A percentile compares a stretch with the other conserved stretches of the same genome.
Evolutionary conservation across 2,113 vertebrate species (phyloP).

Genomic region (Elachura formosa): DNA sequence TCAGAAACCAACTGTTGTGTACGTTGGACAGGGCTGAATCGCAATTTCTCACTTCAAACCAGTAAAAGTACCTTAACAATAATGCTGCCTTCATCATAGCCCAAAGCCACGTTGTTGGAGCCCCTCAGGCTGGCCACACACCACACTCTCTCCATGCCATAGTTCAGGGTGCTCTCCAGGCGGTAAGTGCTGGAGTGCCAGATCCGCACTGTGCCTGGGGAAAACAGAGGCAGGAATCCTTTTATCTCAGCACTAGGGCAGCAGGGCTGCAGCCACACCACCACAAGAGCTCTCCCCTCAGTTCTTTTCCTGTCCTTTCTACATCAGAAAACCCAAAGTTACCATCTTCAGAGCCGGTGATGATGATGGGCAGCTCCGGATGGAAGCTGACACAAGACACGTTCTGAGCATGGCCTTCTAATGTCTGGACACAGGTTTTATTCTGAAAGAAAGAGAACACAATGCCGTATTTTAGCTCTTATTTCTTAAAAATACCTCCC

Average conservation of each 20-base stretch:
- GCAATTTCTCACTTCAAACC: background rate
- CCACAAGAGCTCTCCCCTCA: background rate
- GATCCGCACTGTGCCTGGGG: slow-evolving; percentile 90
- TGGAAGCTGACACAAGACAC: slow-evolving; percentile 98
- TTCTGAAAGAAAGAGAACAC: slow-evolving; percentile 73
- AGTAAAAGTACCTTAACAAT: slow-evolving; percentile 87
- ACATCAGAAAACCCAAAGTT: slow-evolving; percentile 22
- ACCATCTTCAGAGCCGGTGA: slow-evolving; percentile 98
- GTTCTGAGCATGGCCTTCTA: slow-evolving; percentile 96
- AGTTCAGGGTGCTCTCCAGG: slow-evolving; percentile 94
- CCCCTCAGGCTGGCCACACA: slow-evolving; percentile 93
- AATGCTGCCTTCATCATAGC: slow-evolving; percentile 98
- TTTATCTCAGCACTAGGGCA: accelerated
- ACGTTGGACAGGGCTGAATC: background rate
- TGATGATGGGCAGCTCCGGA: slow-evolving; percentile 95
- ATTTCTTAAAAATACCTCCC: background rate
- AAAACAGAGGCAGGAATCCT: accelerated
- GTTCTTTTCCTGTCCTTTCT: background rate
- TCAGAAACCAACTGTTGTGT: background rate
- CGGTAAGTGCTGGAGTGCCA: slow-evolving; percentile 98
- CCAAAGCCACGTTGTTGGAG: slow-evolving; percentile 94
- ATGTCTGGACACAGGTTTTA: slow-evolving; percentile 96
- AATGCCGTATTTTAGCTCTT: background rate
- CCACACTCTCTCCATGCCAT: slow-evolving; percentile 98
- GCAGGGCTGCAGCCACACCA: background rate